Evolutionary conservation across 2,888 invertebrate species (phyloP), one percentile per base, ranked within the genome.

Genomic region (Iselma pallidipennis): DNA sequence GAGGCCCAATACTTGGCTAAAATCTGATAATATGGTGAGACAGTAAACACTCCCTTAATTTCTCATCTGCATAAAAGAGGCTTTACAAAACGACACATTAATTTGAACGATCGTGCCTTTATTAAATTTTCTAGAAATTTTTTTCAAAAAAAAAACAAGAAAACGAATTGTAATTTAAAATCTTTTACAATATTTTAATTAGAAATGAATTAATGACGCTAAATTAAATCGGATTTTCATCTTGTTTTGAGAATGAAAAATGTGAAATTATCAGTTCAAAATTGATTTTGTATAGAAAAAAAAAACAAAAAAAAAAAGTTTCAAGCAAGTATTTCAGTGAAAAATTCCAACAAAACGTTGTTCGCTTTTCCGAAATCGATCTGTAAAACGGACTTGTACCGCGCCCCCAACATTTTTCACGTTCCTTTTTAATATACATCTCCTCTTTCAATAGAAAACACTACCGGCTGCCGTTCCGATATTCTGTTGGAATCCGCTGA

Each of bases 1-100:
- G 2, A 50, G 10, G 29, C 28, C 28, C 14, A 45, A 53, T 33
- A 55, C 55, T 29, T 53, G 53, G 55, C 55, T 57, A 49, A 64
- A 60, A 57, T 60, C 51, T 64, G 57, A 57, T 63, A 57, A 64
- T 60, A 57, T 50, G 50, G 51, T 55, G 48, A 49, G 51, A 54
- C 59, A 56, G 54, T 59, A 59, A 63, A 63, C 64, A 64, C 55
- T 56, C 49, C 57, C 57, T 57, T 66, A 61, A 60, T 63, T 57
- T 60, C 59, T 62, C 66, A 66, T 66, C 61, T 65, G 55, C 63
- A 66, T 61, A 58, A 66, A 66, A 63, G 61, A 56, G 57, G 62
- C 58, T 64, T 64, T 61, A 66, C 58, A 56, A 54, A 61, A 66
- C 57, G 57, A 48, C n/a, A 51, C 62, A 66, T 66, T 65, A 66